These are phyloP conservation scores for Epistrophella euchroma DNA, from an alignment of 2,888 invertebrate species.

Conservation along the genomic window DNA sequence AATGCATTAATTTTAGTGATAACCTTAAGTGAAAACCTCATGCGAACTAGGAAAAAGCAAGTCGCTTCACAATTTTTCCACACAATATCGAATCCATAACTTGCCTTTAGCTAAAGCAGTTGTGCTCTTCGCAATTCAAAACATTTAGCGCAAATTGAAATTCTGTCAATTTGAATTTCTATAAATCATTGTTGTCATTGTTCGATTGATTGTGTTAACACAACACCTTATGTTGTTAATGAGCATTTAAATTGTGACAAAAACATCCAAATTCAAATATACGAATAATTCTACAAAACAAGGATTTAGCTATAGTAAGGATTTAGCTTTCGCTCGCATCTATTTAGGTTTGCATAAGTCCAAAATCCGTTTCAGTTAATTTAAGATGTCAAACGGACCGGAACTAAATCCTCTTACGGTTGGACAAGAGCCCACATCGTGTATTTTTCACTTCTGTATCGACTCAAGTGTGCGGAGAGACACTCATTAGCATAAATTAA, in stretches of 20 bases:
- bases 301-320: not conserved
- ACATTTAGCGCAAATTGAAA: not conserved
- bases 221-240: conserved; percentile 41
- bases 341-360: conserved; percentile 19
- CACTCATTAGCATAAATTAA: conserved; percentile 75
- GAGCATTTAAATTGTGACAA: conserved; percentile 50
- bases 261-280: conserved; percentile 41
- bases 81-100: not conserved
- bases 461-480: conserved; percentile 46
- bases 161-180: too few species aligned
- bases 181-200: not conserved
- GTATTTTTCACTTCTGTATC: not conserved
- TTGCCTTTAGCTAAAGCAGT: not conserved
- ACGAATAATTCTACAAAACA: not conserved
- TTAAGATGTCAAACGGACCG: conserved; percentile 55
- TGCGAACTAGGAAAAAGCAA: not conserved
- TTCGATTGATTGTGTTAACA: conserved; percentile 26
- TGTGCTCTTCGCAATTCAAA: not conserved
- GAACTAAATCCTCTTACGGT: conserved; percentile 49
- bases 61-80: not conserved
- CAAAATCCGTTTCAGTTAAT: conserved; percentile 53
- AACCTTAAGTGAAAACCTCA: too few species aligned
- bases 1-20: too few species aligned
- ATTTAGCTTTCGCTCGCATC: not conserved
- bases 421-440: conserved; percentile 18